Base-by-base conservation (phyloP, 35 echinoderm and acorn worm species). In the Apostichopus parvimensis region DNA sequence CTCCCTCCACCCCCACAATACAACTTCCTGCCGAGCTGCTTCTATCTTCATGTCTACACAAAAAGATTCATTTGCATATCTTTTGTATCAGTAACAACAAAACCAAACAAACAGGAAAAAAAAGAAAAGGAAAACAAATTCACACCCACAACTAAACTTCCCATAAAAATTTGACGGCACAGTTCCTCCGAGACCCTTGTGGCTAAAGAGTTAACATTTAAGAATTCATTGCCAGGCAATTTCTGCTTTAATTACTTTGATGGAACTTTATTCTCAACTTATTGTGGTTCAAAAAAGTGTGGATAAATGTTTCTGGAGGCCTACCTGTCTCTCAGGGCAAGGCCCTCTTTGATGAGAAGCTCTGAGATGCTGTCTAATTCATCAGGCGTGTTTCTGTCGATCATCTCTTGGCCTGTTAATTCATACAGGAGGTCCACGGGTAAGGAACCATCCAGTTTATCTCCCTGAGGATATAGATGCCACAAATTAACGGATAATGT, bases 341-440 rank as follows among this genome's bases (percentile, higher is more conserved):
- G 70, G n/a, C 95, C 95, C 82, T 94, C 91, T 80, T 90, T 86
- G 17, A 94, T 92, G 14, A 96, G 93, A 54, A 96, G 93, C 73
- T 96, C 86, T 12, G 93, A 87, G 53, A 96, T 91, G 84, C 95
- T 96, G 1, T 54, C 93, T 14, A 96, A 64, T 52, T 96, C 95
- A 68, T 96, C 95, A 5, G 54, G 55, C 4, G 90, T 89, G 26
- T 96, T 90, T 64, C 86, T 80, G 7, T 94, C 93, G 1, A 96
- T 8, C 72, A 92, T 96, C 86, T 96, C 95, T 53, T 94, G 59
- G 6, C 83, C 87, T 0, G 93, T 94, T 25, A 94, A 83, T 87
- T 96, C 95, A 72, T 96, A 96, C 54, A 96, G 62, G 0, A 96
- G 93, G 56, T 96, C 95, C n/a, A 96, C 94, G 6, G 95, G 95